Evolutionary conservation across 2,888 invertebrate genomes (phyloP).

Genomic region (Galeopsomyia nigrocyanea): DNA sequence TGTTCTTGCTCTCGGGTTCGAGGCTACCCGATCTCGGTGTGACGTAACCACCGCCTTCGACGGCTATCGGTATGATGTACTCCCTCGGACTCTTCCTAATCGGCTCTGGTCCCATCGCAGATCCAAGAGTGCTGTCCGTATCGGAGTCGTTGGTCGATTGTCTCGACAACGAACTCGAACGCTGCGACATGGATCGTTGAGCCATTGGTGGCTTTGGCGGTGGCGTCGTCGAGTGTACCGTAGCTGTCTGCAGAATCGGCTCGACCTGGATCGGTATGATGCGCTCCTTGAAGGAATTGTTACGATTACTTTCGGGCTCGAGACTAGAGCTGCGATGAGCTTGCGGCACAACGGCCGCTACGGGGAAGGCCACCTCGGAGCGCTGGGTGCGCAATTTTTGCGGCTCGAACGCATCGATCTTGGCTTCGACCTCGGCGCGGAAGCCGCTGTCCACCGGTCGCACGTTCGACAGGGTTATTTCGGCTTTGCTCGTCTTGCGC

Average conservation of each 20-base stretch:
- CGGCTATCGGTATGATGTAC: slow-evolving; percentile 93
- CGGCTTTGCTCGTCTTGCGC: slow-evolving; percentile 76
- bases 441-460: slow-evolving; percentile 58
- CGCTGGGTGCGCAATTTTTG: slow-evolving; percentile 70
- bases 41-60: slow-evolving; percentile 90
- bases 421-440: slow-evolving; percentile 64
- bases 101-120: slow-evolving; percentile 74
- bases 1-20: slow-evolving; percentile 78
- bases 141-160: slow-evolving; percentile 82
- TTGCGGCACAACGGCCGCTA: slow-evolving; percentile 67
- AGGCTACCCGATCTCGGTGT: slow-evolving; percentile 83
- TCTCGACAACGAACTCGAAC: slow-evolving; percentile 71
- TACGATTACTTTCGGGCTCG: slow-evolving; percentile 69
- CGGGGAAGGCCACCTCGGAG: slow-evolving; percentile 74
- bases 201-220: slow-evolving; percentile 70
- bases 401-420: slow-evolving; percentile 63
- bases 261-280: slow-evolving; percentile 76
- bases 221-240: slow-evolving; percentile 65
- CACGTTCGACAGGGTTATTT: slow-evolving; percentile 74
- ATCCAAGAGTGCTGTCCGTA: slow-evolving; percentile 73
- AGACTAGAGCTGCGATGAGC: slow-evolving; percentile 71
- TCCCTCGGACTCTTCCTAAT: slow-evolving; percentile 91
- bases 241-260: slow-evolving; percentile 30
- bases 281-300: slow-evolving; percentile 71
- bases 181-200: slow-evolving; percentile 69